These are phyloP conservation scores for Panulirus ornatus DNA, from an alignment of 1,140 invertebrate genomes.

Conservation along the genomic window DNA sequence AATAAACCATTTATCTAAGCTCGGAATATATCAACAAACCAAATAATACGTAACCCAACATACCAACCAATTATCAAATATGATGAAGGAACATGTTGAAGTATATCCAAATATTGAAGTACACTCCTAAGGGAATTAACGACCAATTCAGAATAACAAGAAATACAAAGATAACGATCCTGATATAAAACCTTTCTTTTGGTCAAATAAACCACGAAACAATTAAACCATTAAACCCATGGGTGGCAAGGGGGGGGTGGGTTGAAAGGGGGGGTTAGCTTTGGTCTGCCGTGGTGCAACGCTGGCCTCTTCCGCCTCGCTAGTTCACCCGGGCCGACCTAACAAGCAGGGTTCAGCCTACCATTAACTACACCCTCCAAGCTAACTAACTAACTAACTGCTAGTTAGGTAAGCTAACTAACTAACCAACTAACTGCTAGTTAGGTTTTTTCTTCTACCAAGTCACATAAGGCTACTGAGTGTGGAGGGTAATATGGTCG, in stretches of 20 bases:
- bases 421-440: background rate
- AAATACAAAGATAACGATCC: too few species aligned
- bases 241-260: background rate
- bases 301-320: background rate
- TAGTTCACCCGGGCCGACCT: background rate
- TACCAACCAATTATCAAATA: background rate
- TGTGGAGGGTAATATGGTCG: background rate
- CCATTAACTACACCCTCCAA: too few species aligned
- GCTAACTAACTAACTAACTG: background rate
- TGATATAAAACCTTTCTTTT: too few species aligned
- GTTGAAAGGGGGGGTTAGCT: background rate
- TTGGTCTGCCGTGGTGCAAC: too few species aligned
- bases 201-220: background rate
- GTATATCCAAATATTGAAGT: too few species aligned
- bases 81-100: too few species aligned
- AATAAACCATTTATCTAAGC: too few species aligned
- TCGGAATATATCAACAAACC: background rate
- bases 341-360: background rate
- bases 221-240: background rate
- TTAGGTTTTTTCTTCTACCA: background rate
- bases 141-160: too few species aligned
- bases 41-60: background rate
- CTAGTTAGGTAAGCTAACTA: background rate
- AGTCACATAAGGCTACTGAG: constrained; percentile 2
- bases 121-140: too few species aligned